A percentile compares a stretch with the other conserved stretches of the same genome.
phyloP scores from a whole-genome alignment of 2,888 invertebrate species.

The Entomobrya multifasciata region DNA sequence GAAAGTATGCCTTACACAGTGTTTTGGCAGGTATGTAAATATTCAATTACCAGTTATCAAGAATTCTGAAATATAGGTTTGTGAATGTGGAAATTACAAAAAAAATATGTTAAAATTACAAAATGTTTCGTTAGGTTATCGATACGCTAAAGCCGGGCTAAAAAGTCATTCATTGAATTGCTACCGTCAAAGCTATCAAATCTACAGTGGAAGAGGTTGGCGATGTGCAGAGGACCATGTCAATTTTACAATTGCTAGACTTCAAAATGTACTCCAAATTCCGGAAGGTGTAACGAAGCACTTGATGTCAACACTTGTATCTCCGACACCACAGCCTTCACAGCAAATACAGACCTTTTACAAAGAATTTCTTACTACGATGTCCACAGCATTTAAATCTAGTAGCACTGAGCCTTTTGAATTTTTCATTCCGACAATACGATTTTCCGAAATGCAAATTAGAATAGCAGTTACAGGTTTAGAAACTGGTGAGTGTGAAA shows the following conservation, averaged over 20 bases:
- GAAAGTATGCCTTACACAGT: conserved; percentile 98
- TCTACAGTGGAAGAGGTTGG: conserved; percentile 91
- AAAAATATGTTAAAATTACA: no score
- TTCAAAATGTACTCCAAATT: conserved; percentile 85
- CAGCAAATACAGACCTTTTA: conserved; percentile 73
- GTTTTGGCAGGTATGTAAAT: conserved; percentile 88
- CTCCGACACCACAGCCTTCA: conserved; percentile 82
- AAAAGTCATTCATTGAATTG: conserved; percentile 94
- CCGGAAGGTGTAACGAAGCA: conserved; percentile 70
- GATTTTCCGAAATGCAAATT: conserved; percentile 70
- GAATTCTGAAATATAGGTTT: no score
- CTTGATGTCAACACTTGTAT: conserved; percentile 84
- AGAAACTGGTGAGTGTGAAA: conserved; percentile 68
- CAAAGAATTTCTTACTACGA: conserved; percentile 73
- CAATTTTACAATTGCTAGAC: conserved; percentile 94
- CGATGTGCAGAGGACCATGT: conserved; percentile 97
- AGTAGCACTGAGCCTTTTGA: conserved; percentile 27
- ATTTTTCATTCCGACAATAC: conserved; percentile 73
- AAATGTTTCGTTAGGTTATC: conserved; percentile 84
- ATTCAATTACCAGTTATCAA: no score
- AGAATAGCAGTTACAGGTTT: conserved; percentile 72
- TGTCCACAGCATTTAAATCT: conserved; percentile 53
- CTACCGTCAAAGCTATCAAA: conserved; percentile 93
- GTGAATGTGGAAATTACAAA: no score
- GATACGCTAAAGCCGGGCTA: conserved; percentile 96